A percentile compares a stretch with the other conserved stretches of the same genome.
Evolutionary conservation across 2,888 invertebrate species (phyloP).

Genomic region (Lycia hirtaria): DNA sequence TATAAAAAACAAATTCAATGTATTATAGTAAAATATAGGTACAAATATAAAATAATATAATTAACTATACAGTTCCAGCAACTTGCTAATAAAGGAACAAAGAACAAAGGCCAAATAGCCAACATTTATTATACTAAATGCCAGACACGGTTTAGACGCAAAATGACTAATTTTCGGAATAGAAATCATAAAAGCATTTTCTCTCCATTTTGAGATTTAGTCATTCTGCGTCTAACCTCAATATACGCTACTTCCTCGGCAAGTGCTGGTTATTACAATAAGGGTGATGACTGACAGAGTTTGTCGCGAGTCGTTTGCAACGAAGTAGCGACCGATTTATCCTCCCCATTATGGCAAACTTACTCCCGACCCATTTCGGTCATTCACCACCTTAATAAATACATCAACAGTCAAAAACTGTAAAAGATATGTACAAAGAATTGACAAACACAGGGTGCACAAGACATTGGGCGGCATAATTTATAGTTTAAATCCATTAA

Average conservation of each 20-base stretch:
- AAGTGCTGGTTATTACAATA: not conserved
- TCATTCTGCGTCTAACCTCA: too few species aligned
- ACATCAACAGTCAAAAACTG: slow-evolving; percentile 43
- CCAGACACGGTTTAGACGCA: too few species aligned
- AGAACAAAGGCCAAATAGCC: too few species aligned
- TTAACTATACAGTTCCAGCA: not conserved
- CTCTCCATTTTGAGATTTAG: too few species aligned
- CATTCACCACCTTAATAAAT: slow-evolving; percentile 1
- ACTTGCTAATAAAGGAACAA: not conserved
- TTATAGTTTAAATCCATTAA: slow-evolving; percentile 30
- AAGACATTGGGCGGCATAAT: slow-evolving; percentile 44
- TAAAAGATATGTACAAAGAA: slow-evolving; percentile 61
- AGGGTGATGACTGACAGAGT: too few species aligned
- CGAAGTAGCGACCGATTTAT: too few species aligned
- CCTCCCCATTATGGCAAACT: too few species aligned
- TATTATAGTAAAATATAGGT: slow-evolving; percentile 3
- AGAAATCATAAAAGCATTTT: too few species aligned
- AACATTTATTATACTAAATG: not conserved
- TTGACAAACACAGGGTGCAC: slow-evolving; percentile 53
- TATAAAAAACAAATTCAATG: not conserved
- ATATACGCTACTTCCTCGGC: not conserved
- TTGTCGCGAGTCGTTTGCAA: too few species aligned
- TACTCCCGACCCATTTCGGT: too few species aligned
- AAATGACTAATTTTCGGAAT: too few species aligned
- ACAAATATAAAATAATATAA: slow-evolving; percentile 1